Conservation (phyloP, 2,113 vertebrate species). For the Thalassarche chlororhynchos region DNA sequence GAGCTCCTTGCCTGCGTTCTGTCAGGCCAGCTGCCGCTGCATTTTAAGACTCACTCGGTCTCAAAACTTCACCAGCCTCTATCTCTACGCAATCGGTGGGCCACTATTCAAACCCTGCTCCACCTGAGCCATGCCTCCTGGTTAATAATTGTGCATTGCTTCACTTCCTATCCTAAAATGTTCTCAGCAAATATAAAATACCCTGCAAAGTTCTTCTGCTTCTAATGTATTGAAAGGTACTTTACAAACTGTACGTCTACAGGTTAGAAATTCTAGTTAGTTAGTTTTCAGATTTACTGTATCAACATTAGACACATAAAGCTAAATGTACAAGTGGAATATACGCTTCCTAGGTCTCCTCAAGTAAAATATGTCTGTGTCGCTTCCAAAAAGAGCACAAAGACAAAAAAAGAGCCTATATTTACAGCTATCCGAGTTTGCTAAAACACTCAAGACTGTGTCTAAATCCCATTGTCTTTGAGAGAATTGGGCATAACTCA, state of each 20-base stretch:
- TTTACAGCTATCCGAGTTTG: background rate
- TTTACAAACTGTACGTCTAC: accelerated
- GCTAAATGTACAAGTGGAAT: background rate
- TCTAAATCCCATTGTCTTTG: background rate
- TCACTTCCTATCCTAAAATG: background rate
- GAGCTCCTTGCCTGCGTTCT: background rate
- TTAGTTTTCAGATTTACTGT: background rate
- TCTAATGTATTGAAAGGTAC: accelerated
- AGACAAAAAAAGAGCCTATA: background rate
- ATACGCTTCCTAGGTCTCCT: background rate
- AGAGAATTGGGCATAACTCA: background rate
- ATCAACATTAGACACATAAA: background rate
- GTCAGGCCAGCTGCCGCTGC: background rate
- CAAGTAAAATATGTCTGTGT: background rate
- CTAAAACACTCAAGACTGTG: background rate
- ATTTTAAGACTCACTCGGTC: background rate
- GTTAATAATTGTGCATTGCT: background rate
- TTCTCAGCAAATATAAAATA: background rate
- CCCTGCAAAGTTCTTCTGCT: accelerated
- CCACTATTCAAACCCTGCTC: background rate
- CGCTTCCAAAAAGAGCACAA: background rate
- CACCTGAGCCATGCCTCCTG: background rate
- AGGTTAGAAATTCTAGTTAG: too few species aligned
- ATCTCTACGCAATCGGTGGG: background rate
- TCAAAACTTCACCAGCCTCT: background rate